These are phyloP conservation scores for Centrocercus urophasianus DNA, from an alignment of 2,113 vertebrate genomes.

Conservation along the genomic window DNA sequence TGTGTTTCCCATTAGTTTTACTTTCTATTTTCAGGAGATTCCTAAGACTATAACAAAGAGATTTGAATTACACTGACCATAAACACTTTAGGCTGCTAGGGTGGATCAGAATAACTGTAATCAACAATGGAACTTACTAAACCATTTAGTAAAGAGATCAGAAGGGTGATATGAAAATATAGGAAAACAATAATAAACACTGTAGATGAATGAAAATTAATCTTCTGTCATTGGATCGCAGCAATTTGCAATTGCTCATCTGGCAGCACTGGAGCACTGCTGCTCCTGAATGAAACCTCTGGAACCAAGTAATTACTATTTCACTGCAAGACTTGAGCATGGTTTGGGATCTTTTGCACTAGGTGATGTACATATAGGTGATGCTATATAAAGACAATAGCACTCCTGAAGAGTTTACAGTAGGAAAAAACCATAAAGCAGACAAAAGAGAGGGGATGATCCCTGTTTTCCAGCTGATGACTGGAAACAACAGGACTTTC, in stretches of 20 bases:
- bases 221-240: not conserved
- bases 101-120: not conserved
- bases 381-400: not conserved
- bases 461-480: not conserved
- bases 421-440: not conserved
- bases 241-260: not conserved
- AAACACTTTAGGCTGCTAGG: not conserved
- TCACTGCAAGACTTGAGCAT: not conserved
- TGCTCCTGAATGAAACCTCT: not conserved
- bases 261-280: not conserved
- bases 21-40: slow-evolving; percentile 40
- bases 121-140: not conserved
- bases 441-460: not conserved
- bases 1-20: slow-evolving; percentile 3
- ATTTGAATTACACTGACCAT: not conserved
- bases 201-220: not conserved
- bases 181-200: not conserved
- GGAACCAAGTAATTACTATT: not conserved
- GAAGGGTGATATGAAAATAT: not conserved
- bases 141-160: not conserved
- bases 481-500: not conserved
- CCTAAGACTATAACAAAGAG: not conserved
- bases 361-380: not conserved
- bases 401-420: not conserved
- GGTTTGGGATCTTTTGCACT: not conserved